Percentiles rank a stretch among this genome's conserved stretches.
Evolutionary conservation across 1,140 invertebrate species (phyloP).

Genomic region (Papilio glaucus): DNA sequence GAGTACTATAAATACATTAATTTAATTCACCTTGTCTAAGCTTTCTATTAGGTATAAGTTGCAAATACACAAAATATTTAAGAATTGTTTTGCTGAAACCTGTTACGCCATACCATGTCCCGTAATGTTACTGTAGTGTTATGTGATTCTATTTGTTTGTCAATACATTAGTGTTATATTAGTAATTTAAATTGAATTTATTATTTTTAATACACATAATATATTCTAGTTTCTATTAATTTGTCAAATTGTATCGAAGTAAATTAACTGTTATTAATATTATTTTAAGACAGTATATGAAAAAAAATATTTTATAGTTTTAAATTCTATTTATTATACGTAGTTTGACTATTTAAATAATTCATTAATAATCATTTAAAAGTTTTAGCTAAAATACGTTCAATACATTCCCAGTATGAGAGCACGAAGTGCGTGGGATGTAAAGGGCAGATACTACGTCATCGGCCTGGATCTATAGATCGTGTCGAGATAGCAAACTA

Average conservation of each 20-base stretch:
- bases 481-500: slow-evolving; percentile 29
- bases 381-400: slow-evolving; percentile 30
- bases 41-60: neutral
- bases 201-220: no score
- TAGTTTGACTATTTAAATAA: no score
- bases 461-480: slow-evolving; percentile 52
- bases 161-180: slow-evolving; percentile 27
- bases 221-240: neutral
- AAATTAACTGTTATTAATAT: neutral
- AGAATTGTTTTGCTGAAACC: slow-evolving; percentile 48
- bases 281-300: no score
- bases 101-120: slow-evolving; percentile 59
- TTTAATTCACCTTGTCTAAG: slow-evolving; percentile 21
- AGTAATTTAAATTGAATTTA: slow-evolving; percentile 18
- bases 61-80: neutral
- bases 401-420: slow-evolving; percentile 39
- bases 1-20: slow-evolving; percentile 55
- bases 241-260: neutral
- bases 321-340: no score
- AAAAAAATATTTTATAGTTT: no score
- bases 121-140: slow-evolving; percentile 51
- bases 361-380: no score
- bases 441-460: slow-evolving; percentile 76
- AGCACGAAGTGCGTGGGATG: slow-evolving; percentile 62
- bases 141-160: slow-evolving; percentile 58